These are phyloP conservation scores for Semotilus atromaculatus DNA, from an alignment of 2,797 vertebrate genomes.

Conservation along the genomic window DNA sequence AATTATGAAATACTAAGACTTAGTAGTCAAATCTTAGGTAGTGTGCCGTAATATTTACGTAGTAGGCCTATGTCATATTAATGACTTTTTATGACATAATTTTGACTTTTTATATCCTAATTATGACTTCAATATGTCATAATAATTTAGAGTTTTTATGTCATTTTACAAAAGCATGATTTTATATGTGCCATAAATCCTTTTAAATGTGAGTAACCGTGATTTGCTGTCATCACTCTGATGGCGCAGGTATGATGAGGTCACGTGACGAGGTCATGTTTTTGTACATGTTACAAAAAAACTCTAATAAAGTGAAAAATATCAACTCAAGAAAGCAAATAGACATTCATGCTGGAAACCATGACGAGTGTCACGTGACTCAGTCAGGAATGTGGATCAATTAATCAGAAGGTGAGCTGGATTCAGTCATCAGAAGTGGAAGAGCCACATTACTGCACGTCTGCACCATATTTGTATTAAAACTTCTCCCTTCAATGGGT, in stretches of 20 bases:
- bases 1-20: not conserved
- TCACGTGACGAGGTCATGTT: not conserved
- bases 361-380: not conserved
- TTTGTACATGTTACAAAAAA: not conserved
- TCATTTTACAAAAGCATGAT: not conserved
- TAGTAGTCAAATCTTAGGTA: not conserved
- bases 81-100: not conserved
- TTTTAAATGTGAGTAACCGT: not conserved
- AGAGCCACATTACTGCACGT: conserved; percentile 10
- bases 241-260: not conserved
- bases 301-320: not conserved
- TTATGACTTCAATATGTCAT: no score
- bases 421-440: not conserved
- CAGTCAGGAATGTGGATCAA: conserved; percentile 9
- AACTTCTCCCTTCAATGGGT: not conserved
- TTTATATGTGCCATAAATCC: not conserved
- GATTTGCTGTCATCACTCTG: not conserved
- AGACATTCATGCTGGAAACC: not conserved
- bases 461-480: not conserved
- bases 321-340: not conserved
- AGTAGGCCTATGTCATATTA: not conserved
- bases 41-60: not conserved
- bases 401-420: not conserved
- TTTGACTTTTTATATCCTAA: not conserved
- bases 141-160: not conserved